Evolutionary conservation across 2,888 invertebrate species (phyloP).

Genomic region (Mystacides longicornis): DNA sequence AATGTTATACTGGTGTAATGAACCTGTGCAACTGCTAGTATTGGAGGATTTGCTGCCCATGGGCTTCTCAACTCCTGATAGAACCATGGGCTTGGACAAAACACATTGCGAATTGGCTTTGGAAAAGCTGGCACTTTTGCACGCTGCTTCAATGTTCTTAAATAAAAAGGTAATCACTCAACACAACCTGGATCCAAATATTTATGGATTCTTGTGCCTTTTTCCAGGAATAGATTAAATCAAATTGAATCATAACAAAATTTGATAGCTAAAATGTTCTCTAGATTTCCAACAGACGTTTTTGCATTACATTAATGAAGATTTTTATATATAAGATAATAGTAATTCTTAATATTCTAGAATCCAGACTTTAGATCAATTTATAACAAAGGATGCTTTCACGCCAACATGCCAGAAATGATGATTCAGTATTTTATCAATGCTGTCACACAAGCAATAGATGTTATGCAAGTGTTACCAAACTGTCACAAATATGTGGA

Average conservation of each 20-base stretch:
- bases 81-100: conserved; percentile 46
- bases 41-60: conserved; percentile 48
- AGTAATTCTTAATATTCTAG: background rate
- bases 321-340: background rate
- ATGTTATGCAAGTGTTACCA: conserved; percentile 15
- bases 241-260: too few species aligned
- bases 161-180: conserved; percentile 39
- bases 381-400: conserved; percentile 16
- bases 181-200: too few species aligned
- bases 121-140: conserved; percentile 48
- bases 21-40: conserved; percentile 35
- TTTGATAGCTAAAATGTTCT: too few species aligned
- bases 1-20: conserved; percentile 8
- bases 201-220: too few species aligned
- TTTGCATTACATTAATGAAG: too few species aligned
- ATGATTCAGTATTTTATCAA: conserved; percentile 14
- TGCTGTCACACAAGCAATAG: conserved; percentile 17
- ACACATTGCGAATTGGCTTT: conserved; percentile 45
- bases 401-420: conserved; percentile 13
- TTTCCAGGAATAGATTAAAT: too few species aligned
- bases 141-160: conserved; percentile 49
- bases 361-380: conserved; percentile 17
- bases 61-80: conserved; percentile 50
- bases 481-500: conserved; percentile 14
- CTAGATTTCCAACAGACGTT: too few species aligned